Percentiles rank a stretch among this genome's conserved stretches.
Evolutionary conservation across 1,140 invertebrate genomes (phyloP).

Genomic region (Drosophila melanica): DNA sequence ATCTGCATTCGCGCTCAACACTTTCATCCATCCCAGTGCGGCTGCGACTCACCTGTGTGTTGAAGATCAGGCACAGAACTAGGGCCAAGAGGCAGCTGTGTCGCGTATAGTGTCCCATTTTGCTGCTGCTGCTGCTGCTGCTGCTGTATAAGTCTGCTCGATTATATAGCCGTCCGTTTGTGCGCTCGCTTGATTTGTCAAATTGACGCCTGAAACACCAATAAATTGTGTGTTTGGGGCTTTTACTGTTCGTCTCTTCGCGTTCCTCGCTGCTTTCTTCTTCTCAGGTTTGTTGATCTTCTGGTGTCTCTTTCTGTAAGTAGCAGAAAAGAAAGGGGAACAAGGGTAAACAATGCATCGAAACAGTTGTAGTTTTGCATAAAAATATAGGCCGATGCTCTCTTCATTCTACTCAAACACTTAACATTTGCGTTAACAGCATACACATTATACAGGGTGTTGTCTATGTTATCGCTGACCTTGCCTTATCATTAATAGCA

Average conservation of each 20-base stretch:
- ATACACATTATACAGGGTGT: slow-evolving; percentile 11
- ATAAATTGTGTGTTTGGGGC: slow-evolving; percentile 44
- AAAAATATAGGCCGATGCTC: slow-evolving; percentile 36
- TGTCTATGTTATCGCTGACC: not conserved
- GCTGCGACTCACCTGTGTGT: slow-evolving; percentile 69
- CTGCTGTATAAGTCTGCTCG: slow-evolving; percentile 38
- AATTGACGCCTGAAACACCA: slow-evolving; percentile 56
- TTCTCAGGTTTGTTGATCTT: slow-evolving; percentile 49
- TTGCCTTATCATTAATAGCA: not conserved
- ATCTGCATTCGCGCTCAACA: slow-evolving; percentile 36
- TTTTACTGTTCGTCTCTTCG: slow-evolving; percentile 27
- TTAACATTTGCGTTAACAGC: slow-evolving; percentile 6
- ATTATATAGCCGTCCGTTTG: slow-evolving; percentile 46
- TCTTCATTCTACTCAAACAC: not conserved
- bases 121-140: slow-evolving; percentile 31
- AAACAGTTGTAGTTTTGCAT: slow-evolving; percentile 62
- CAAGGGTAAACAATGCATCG: slow-evolving; percentile 75
- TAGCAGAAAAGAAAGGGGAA: slow-evolving; percentile 78
- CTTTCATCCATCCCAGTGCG: slow-evolving; percentile 44
- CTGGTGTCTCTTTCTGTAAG: slow-evolving; percentile 55
- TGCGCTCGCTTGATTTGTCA: slow-evolving; percentile 15
- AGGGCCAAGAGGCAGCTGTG: slow-evolving; percentile 69
- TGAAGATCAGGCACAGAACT: slow-evolving; percentile 73
- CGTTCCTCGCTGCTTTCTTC: slow-evolving; percentile 51
- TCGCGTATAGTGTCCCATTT: slow-evolving; percentile 77